Evolutionary conservation across 2,797 vertebrate genomes (phyloP).

Genomic region (Silurus lanzhouensis): DNA sequence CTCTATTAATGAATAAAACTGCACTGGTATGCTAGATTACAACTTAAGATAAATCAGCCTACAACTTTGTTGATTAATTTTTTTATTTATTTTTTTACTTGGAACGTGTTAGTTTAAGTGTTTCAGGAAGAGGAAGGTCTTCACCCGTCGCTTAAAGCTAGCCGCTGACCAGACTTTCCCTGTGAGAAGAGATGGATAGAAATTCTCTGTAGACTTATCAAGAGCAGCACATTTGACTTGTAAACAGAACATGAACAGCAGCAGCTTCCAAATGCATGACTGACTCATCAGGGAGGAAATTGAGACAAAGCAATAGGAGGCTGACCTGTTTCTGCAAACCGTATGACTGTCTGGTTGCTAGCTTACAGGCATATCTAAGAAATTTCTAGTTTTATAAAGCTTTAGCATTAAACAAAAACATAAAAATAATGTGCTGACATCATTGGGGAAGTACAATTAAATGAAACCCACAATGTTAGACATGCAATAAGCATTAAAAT

Average conservation of each 20-base stretch:
- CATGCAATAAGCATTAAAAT: background rate
- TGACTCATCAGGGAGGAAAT: conserved; percentile 2
- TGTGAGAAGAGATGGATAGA: background rate
- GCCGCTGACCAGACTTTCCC: background rate
- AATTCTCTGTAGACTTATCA: conserved; percentile 8
- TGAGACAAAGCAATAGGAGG: conserved; percentile 6
- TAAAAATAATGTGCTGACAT: background rate
- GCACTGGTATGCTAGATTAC: too few species aligned
- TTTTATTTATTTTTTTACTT: too few species aligned
- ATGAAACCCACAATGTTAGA: background rate
- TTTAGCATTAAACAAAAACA: background rate
- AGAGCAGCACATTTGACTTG: background rate
- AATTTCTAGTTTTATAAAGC: background rate
- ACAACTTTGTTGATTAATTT: too few species aligned
- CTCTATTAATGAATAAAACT: too few species aligned
- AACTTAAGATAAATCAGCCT: too few species aligned
- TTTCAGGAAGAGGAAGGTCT: too few species aligned
- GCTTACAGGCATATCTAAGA: background rate
- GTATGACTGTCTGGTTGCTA: background rate
- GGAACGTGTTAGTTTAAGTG: too few species aligned
- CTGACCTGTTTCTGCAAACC: background rate
- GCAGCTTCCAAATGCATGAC: background rate
- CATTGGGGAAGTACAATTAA: background rate
- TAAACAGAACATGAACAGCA: conserved; percentile 13
- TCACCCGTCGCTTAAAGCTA: too few species aligned